These are phyloP conservation scores for Eunapius fragilis DNA, from an alignment of 37 sponge, comb jelly and placozoan species.

Conservation along the genomic window DNA sequence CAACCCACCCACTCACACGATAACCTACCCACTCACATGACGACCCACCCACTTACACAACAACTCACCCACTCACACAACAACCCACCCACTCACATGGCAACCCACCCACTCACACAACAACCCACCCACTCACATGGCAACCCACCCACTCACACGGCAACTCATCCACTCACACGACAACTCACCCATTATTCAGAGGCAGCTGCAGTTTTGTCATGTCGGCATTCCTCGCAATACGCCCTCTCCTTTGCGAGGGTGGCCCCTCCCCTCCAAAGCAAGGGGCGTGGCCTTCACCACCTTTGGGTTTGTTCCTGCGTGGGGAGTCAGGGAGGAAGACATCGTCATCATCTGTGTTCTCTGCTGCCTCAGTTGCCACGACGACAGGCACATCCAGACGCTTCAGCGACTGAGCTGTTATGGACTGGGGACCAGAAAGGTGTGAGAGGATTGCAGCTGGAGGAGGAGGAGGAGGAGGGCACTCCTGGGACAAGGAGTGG, in stretches of 20 bases:
- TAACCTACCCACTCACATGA: constrained; percentile 3
- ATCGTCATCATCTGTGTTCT: constrained; percentile 37
- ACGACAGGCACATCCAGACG: not conserved
- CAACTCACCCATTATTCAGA: not conserved
- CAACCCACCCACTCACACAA: not conserved
- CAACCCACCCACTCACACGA: constrained; percentile 1
- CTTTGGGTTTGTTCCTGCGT: constrained; percentile 11
- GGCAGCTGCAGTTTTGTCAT: not conserved
- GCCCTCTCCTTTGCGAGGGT: not conserved
- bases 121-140: no score
- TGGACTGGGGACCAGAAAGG: constrained; percentile 7
- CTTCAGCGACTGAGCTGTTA: constrained; percentile 18
- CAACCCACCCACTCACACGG: no score
- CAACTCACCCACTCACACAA: constrained; percentile 19
- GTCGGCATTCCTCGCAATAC: not conserved
- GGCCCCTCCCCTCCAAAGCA: not conserved
- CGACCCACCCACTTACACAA: constrained; percentile 31
- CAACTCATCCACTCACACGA: no score
- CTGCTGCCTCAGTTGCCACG: not conserved
- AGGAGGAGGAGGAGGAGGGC: not conserved
- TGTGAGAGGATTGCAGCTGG: not conserved
- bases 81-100: not conserved
- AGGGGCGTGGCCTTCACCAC: not conserved
- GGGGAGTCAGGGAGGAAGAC: constrained; percentile 79
- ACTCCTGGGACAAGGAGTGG: no score